These are phyloP conservation scores for Lycophotia porphyrea DNA, from an alignment of 2,888 invertebrate species.

Conservation along the genomic window DNA sequence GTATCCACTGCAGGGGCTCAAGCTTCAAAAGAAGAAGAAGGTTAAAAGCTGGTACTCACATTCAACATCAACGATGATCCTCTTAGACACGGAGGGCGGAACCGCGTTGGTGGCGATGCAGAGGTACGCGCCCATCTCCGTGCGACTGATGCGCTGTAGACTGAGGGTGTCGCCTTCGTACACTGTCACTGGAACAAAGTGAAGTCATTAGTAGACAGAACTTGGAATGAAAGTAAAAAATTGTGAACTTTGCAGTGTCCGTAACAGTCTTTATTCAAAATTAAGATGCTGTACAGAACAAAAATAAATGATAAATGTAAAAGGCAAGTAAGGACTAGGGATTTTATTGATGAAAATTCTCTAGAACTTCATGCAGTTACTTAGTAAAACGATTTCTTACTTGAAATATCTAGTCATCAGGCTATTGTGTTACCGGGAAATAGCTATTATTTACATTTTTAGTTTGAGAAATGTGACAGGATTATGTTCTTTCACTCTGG, in stretches of 20 bases:
- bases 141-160: conserved; percentile 96
- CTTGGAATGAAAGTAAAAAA: background rate
- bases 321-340: background rate
- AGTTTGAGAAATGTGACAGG: background rate
- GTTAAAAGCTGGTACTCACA: conserved; percentile 90
- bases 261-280: background rate
- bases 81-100: conserved; percentile 97
- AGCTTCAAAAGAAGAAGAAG: background rate
- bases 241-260: background rate
- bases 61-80: conserved; percentile 97
- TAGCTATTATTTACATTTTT: background rate
- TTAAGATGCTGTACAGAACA: background rate
- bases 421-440: no score
- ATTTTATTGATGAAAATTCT: background rate
- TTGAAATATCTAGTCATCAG: background rate
- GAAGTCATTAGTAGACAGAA: background rate
- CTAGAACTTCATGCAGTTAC: background rate
- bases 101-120: conserved; percentile 96
- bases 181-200: conserved; percentile 92
- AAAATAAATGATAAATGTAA: background rate
- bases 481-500: background rate
- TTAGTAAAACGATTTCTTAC: background rate
- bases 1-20: no score
- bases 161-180: conserved; percentile 96
- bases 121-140: conserved; percentile 96